Base-by-base conservation (phyloP, 37 sponge, comb jelly and placozoan species). In the Beroe forskalii region DNA sequence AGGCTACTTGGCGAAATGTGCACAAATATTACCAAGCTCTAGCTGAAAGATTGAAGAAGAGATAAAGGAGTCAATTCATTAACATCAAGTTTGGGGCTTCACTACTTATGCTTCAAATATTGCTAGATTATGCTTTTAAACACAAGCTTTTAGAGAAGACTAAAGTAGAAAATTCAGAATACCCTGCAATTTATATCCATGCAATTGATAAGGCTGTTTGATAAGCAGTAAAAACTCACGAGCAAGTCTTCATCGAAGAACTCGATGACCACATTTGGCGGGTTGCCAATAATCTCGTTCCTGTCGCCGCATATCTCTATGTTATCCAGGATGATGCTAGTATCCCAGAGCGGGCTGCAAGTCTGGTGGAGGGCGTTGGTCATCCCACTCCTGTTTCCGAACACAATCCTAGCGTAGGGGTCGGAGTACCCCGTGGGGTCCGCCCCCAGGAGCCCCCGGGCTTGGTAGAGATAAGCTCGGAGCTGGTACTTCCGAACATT, bases 301-400 rank as follows among this genome's bases (percentile, higher is more conserved):
- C 95, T 93, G 38, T 94, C 93, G 19, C 96, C 99, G 93, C 94
- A 99, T 28, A 96, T 40, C 40, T 92, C 48, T 66, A 99, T 92
- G 48, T 95, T 92, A 24, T 96, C 94, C 61, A 96, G 90, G 40
- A 95, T 62, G 38, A 96, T 61, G 24, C 96, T 99, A 89, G 96
- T 94, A 91, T 99, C 97, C 99, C 99, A 99, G 0, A 94, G 95
- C 42, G 99, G 99, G 72, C 97, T 95, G 60, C 96, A 76, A n/a
- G 92, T 94, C 90, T 96, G 93, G 67, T 92, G 90, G 4, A 99
- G 37, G 0, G 92, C 62, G 39, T 91, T 72, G 4, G 97, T 93
- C 40, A 60, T 40, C 33, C 91, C 43, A 44, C 94, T 93, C 43
- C 94, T 94, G 38, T 94, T 89, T 14, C 90, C 90, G 61, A 99